phyloP scores from a whole-genome alignment of 2,888 invertebrate genomes.

The Nematopogon swammerdamellus region DNA sequence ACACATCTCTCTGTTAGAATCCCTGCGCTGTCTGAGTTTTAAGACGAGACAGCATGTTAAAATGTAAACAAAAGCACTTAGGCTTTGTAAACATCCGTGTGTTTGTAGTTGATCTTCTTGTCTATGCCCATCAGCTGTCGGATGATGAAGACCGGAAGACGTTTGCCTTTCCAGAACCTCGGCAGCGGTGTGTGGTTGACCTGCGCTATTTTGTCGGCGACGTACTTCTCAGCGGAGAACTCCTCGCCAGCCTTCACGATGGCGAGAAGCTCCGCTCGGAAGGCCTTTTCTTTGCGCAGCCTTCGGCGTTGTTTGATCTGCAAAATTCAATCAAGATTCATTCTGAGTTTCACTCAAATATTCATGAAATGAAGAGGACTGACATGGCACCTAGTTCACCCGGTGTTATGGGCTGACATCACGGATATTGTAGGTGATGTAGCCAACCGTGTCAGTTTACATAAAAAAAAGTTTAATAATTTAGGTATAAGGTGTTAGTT shows the following conservation, averaged over 20 bases:
- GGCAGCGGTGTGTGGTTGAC: constrained; percentile 62
- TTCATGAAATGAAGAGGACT: no score
- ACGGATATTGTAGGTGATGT: no score
- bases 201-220: constrained; percentile 58
- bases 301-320: constrained; percentile 66
- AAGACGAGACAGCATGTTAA: no score
- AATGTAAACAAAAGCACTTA: constrained; percentile 11
- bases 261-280: constrained; percentile 66
- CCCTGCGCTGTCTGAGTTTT: no score
- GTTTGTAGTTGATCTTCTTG: constrained; percentile 48
- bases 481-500: no score
- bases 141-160: constrained; percentile 65
- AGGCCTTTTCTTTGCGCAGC: constrained; percentile 71
- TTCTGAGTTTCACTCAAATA: no score
- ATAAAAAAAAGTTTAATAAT: no score
- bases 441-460: no score
- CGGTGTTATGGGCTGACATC: no score
- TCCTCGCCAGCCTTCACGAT: constrained; percentile 70
- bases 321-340: no score
- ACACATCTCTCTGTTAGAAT: no score
- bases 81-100: constrained; percentile 43
- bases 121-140: constrained; percentile 64
- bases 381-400: no score
- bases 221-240: constrained; percentile 74
- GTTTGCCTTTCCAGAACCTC: constrained; percentile 55